phyloP scores from a whole-genome alignment of 2,797 vertebrate species.

The Urocyon cinereoargenteus region DNA sequence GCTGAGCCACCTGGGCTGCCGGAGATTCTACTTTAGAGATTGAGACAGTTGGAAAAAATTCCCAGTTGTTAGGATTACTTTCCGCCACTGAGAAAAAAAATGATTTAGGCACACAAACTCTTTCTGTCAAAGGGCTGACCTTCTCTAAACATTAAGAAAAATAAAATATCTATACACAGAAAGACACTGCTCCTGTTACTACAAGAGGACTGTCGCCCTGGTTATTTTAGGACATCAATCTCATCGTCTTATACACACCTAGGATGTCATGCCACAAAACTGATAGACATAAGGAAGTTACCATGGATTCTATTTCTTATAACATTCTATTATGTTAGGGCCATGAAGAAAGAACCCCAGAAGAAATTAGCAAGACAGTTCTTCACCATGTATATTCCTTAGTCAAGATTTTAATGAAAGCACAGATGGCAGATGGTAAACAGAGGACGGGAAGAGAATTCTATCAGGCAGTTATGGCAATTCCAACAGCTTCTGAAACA shows the following conservation, averaged over 20 bases:
- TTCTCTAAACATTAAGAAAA: background rate
- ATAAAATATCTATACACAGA: background rate
- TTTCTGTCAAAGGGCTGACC: background rate
- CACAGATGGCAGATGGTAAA: constrained; percentile 39
- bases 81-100: constrained; percentile 11
- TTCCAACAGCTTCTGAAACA: constrained; percentile 23
- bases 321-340: background rate
- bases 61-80: background rate
- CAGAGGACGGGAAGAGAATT: background rate
- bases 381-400: background rate
- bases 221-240: background rate
- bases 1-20: too few species aligned
- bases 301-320: background rate
- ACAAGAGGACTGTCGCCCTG: background rate
- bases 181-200: background rate
- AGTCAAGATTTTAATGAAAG: constrained; percentile 40
- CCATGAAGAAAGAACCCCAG: background rate
- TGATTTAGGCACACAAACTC: background rate
- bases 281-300: background rate
- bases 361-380: background rate
- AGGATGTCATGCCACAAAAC: background rate
- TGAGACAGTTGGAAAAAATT: background rate
- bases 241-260: background rate
- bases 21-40: background rate
- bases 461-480: background rate